Evolutionary conservation across 2,113 vertebrate genomes (phyloP), one percentile per base, ranked within the genome.

Genomic region (Pelodiscus sinensis): DNA sequence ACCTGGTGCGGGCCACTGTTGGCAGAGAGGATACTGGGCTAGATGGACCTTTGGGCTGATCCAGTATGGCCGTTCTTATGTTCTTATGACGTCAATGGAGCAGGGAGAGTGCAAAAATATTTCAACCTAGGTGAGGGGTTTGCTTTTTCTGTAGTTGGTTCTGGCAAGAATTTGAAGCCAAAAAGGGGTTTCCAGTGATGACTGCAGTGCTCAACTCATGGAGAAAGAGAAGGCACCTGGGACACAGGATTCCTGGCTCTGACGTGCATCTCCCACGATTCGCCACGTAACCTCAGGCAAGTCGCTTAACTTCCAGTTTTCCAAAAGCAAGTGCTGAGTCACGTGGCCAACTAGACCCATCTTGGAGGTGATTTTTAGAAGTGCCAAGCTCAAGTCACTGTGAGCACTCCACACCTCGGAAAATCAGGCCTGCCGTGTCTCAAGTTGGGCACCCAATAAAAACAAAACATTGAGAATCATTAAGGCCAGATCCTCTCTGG

Each of bases 111-210:
- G n/a, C 44, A 35, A 50, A 50, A 57, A 15, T 75, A 1, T 95
- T 92, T 52, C 83, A 87, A 68, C 6, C 24, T 18, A 77, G 81
- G 80, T 1, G 11, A 9, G 24, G 44, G 58, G 15, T 55, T 44
- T 35, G n/a, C 50, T 35, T 73, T 90, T 0, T 0, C 65, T 1
- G 1, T 79, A 83, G 90, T 81, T 55, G 51, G 82, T 82, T 57
- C 88, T 24, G 27, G 44, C 44, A 31, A 79, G 78, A 55, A 87
- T 92, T 85, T 85, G 86, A 91, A 88, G 85, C 92, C 9, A 19
- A 68, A 71, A 55, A 44, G 83, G 73, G 55, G 31, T 54, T 86
- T 79, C 10, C 50, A 86, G 68, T 3, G 75, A 79, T 0, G 1
- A n/a, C 25, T 18, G 2, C 15, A 83, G 87, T 77, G 89, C 78